These are phyloP conservation scores for Tetranychus truncatus DNA, from an alignment of 2,888 invertebrate genomes.

Conservation along the genomic window DNA sequence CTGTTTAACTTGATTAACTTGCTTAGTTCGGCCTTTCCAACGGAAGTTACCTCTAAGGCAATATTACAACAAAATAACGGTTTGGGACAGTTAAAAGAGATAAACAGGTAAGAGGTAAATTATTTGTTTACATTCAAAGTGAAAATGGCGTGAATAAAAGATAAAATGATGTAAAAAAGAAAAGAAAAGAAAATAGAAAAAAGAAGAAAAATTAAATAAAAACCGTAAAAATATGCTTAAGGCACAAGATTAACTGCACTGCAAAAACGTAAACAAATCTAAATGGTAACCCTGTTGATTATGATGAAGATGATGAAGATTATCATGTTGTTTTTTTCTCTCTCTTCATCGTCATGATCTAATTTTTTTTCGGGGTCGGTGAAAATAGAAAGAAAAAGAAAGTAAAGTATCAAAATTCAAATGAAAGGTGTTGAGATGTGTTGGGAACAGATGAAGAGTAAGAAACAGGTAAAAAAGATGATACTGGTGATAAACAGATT, in stretches of 20 bases:
- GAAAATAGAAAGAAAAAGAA: constrained; percentile 6
- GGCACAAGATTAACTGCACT: not conserved
- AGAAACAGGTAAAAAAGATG: not conserved
- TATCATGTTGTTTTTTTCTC: not conserved
- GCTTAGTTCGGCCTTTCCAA: not conserved
- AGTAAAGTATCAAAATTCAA: not conserved
- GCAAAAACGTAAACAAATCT: not conserved
- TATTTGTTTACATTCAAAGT: not conserved
- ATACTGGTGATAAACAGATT: not conserved
- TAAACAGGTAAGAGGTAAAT: not conserved
- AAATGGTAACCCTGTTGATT: not conserved
- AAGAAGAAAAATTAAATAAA: not conserved
- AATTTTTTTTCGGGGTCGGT: not conserved
- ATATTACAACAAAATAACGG: not conserved
- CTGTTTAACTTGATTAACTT: not conserved
- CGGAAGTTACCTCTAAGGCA: not conserved
- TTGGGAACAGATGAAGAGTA: no score
- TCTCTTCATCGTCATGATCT: not conserved
- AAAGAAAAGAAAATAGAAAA: not conserved
- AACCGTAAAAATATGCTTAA: not conserved
- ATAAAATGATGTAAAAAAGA: not conserved
- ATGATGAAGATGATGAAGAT: not conserved
- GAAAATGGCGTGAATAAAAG: not conserved
- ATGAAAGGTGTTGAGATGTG: not conserved
- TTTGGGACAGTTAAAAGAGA: not conserved